Evolutionary conservation across 2,888 invertebrate genomes (phyloP), one percentile per base, ranked within the genome.

Genomic region (Theodoxus fluviatilis): DNA sequence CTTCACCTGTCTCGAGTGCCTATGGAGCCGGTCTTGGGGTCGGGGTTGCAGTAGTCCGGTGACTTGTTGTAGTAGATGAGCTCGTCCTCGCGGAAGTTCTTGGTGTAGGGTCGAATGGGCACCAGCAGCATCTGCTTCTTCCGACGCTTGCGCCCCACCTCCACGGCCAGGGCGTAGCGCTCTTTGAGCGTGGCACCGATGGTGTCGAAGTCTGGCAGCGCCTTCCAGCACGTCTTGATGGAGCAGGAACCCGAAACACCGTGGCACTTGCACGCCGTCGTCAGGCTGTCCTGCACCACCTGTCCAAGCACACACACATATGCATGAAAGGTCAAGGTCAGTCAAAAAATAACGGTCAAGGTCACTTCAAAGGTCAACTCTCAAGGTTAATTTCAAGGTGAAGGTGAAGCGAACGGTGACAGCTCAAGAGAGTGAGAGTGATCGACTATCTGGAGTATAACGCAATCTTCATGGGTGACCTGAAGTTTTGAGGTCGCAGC

Each of bases 171-270:
- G 3, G 90, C 88, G 83, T 91, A 91, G 75, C 91, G 88, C 81
- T 90, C 87, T 86, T 91, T 89, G 84, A 91, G 86, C 83, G 89
- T 87, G 38, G 71, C 72, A 0, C 81, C 91, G 25, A 91, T 88
- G 63, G 88, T 87, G 2, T 87, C 85, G 71, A 91, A 88, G 55
- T 83, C 81, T 3, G 93, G 92, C 77, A 94, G 87, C 1, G 93
- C 91, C 78, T 91, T 90, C 93, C 94, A 94, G 84, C 94, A 94
- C 52, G 93, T 94, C 84, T 92, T 92, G 79, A 94, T 91, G 77
- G 92, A 93, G 86, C 94, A 94, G 67, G 94, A 93, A 0, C 93
- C 93, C 18, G 93, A 93, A 70, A 94, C 93, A 47, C 94, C 94
- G 88, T 94, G 94, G 81, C 94, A 94, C 83, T 94, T 94, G 89